Conservation (phyloP, 2,797 vertebrate genomes). For the Hylomyscus alleni region DNA sequence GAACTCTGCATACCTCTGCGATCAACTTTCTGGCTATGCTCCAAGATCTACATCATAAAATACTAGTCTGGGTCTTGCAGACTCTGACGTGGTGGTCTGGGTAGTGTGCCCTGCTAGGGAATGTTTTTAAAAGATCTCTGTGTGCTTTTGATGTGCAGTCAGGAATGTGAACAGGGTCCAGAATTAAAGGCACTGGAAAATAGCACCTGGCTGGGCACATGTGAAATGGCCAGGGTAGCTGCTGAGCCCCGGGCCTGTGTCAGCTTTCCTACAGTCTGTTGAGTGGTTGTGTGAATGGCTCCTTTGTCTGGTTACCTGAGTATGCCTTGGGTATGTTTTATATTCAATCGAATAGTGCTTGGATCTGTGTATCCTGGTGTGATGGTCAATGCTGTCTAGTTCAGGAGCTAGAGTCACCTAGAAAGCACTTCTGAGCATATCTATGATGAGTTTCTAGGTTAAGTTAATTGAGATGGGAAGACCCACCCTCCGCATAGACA, state of each 20-base stretch:
- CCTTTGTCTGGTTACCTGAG: neutral
- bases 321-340: no score
- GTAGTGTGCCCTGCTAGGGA: accelerated
- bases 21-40: accelerated
- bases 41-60: neutral
- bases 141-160: neutral
- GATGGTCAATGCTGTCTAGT: no score
- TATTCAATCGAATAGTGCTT: neutral
- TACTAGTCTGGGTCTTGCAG: neutral
- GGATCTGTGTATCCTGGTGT: neutral
- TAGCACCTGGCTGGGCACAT: neutral
- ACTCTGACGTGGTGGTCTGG: neutral
- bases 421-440: neutral
- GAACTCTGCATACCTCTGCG: neutral
- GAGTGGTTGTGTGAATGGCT: neutral
- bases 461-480: neutral
- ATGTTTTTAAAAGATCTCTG: neutral
- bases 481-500: neutral
- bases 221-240: neutral
- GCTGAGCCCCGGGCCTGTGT: neutral
- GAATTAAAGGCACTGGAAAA: neutral
- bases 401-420: neutral
- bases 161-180: neutral
- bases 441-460: neutral
- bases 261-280: neutral